Percentiles rank a stretch among this genome's conserved stretches.
Conservation (phyloP, 2,888 invertebrate species). For the Cinara cedri region DNA sequence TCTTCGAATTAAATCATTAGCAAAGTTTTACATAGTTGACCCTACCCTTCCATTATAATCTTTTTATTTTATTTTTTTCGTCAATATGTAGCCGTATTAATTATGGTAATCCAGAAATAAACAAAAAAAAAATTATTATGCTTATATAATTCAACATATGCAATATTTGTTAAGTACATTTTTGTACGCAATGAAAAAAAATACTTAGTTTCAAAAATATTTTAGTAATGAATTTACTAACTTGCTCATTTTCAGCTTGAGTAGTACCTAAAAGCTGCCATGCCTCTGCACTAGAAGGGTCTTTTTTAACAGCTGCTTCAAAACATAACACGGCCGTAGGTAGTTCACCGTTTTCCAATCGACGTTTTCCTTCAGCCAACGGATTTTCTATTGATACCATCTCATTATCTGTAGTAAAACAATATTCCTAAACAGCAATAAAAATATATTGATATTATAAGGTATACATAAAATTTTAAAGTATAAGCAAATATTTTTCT, state of each 20-base stretch:
- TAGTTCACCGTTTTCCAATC: constrained; percentile 84
- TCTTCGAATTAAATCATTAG: too few species aligned
- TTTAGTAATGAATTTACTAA: constrained; percentile 59
- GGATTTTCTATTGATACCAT: constrained; percentile 79
- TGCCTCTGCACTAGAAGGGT: constrained; percentile 77
- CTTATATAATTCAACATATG: too few species aligned
- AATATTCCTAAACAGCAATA: constrained; percentile 69
- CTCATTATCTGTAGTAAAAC: constrained; percentile 84
- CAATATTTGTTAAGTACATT: too few species aligned
- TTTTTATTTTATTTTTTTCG: too few species aligned
- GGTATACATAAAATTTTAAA: not conserved
- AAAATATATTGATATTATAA: not conserved
- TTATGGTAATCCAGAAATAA: too few species aligned
- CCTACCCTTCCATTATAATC: too few species aligned
- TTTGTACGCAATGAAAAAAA: too few species aligned
- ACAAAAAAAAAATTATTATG: too few species aligned
- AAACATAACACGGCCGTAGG: constrained; percentile 95
- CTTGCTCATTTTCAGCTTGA: constrained; percentile 97
- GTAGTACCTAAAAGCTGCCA: constrained; percentile 90
- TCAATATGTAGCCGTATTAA: too few species aligned
- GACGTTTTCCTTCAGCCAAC: constrained; percentile 83
- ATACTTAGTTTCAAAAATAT: not conserved
- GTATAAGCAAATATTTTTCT: not conserved
- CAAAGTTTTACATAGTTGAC: too few species aligned
- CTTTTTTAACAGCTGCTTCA: constrained; percentile 90